Conservation (phyloP, 2,888 invertebrate genomes). For the Athalia rosae region DNA sequence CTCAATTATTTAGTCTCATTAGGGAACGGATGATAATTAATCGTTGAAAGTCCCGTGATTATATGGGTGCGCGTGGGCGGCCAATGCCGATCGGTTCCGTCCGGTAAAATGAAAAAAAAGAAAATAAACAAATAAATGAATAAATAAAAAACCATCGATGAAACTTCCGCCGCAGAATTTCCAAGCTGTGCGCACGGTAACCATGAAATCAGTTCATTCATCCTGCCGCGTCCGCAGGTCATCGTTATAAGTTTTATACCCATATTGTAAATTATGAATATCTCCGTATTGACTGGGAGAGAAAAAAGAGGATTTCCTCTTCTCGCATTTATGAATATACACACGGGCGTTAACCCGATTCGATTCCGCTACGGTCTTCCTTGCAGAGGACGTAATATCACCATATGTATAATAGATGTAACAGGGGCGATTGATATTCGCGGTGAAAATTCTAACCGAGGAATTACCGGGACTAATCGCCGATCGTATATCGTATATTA, state of each 20-base stretch:
- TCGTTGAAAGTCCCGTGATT: constrained; percentile 42
- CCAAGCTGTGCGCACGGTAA: not conserved
- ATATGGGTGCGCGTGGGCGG: constrained; percentile 24
- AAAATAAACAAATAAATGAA: too few relatives aligned
- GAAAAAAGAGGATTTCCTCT: too few relatives aligned
- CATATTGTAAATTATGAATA: not conserved
- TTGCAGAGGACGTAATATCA: too few relatives aligned
- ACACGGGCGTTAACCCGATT: too few relatives aligned
- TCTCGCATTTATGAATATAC: too few relatives aligned
- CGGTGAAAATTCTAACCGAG: too few relatives aligned
- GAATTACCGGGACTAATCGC: constrained; percentile 12
- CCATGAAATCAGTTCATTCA: constrained; percentile 13
- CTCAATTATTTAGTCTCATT: constrained; percentile 45
- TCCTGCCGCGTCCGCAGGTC: not conserved
- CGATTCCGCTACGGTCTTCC: too few relatives aligned
- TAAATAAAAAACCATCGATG: not conserved
- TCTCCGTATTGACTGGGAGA: too few relatives aligned
- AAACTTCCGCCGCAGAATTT: constrained; percentile 36
- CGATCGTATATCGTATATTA: constrained; percentile 23
- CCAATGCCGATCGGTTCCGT: constrained; percentile 39
- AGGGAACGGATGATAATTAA: constrained; percentile 45
- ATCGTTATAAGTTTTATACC: not conserved
- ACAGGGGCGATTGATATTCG: too few relatives aligned
- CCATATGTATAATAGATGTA: too few relatives aligned
- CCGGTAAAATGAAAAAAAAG: constrained; percentile 36